Evolutionary conservation across 2,888 invertebrate genomes (phyloP), one percentile per base, ranked within the genome.

Genomic region (Alitta virens): DNA sequence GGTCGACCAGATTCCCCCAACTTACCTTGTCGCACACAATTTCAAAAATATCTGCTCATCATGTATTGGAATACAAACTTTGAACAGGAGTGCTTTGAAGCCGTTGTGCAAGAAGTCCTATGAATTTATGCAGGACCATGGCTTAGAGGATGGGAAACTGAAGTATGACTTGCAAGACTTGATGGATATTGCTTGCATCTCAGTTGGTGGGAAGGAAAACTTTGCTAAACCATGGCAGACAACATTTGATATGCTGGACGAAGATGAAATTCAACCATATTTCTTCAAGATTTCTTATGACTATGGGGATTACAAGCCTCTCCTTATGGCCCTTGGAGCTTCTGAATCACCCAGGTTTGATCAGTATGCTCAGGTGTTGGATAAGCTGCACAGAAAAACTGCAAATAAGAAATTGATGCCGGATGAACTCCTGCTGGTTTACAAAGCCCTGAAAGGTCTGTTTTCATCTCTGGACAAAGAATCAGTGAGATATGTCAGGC

Each of bases 241-340:
- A 7, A 70, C 72, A n/a, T 43, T 63, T 1, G 54, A 62, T 42
- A 46, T 69, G 51, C 60, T 55, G 21, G 63, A 63, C 18, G 43
- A 52, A 0, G 70, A 74, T 43, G 68, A 66, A 54, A 70, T 74
- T 14, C 58, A 52, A 21, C 74, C 71, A 0, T 73, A 69, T 63
- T 58, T 75, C 21, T 67, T 63, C 58, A 64, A 60, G 53, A 60
- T 68, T 18, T 72, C 74, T 9, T 1, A 49, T 16, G 43, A 62
- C 12, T 68, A 71, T 56, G 71, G 64, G 3, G 62, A 64, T 33
- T 72, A 65, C 59, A 56, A 57, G 24, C 50, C 63, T 3, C 59
- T 74, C 18, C 73, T 75, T 42, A 27, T 64, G n/a, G n/a, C 2
- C 2, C 42, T 74, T 42, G 75, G 75, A 21, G 68, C 68, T 16